Evolutionary conservation across 2,113 vertebrate species (phyloP).

Genomic region (Nettapus auritus): DNA sequence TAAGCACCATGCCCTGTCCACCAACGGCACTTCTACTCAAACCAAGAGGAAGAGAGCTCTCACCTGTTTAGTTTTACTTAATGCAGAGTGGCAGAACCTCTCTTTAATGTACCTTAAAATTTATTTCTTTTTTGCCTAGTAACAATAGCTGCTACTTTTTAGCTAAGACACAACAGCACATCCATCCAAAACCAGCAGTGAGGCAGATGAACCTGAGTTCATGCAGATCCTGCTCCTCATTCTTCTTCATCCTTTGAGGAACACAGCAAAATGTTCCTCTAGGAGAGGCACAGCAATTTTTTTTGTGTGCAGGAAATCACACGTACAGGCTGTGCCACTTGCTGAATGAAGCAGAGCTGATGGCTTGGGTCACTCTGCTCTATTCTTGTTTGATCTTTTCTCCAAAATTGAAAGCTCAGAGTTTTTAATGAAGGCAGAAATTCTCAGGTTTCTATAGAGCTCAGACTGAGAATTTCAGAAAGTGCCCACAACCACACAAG

Average conservation of each 20-base stretch:
- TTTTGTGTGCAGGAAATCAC: background rate
- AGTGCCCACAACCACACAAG: background rate
- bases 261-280: rapidly evolving
- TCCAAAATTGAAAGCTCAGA: background rate
- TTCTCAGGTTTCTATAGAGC: background rate
- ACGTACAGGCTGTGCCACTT: background rate
- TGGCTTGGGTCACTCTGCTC: background rate
- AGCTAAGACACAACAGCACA: background rate
- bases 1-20: background rate
- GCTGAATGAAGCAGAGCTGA: background rate
- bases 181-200: background rate
- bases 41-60: background rate
- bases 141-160: background rate
- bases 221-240: background rate
- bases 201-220: background rate
- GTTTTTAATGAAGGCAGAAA: background rate
- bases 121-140: background rate
- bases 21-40: background rate
- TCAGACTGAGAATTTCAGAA: background rate
- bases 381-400: rapidly evolving
- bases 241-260: background rate
- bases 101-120: background rate
- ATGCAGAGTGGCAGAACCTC: background rate
- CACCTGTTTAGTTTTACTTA: background rate
- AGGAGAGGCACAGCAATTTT: background rate